Base-by-base conservation (phyloP, 2,797 vertebrate species). In the Periparus ater region DNA sequence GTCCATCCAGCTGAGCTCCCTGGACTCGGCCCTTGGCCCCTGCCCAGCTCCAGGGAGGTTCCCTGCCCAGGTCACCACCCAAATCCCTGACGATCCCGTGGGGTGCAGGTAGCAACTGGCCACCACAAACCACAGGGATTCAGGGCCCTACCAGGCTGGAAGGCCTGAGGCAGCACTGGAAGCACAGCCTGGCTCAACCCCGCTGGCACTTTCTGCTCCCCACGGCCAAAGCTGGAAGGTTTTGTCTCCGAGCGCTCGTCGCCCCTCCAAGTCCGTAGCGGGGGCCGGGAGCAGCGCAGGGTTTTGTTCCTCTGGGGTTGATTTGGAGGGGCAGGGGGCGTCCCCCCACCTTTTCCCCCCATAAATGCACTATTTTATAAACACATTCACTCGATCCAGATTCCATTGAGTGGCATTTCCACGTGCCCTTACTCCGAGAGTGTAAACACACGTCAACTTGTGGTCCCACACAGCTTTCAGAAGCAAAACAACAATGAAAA, bases 381-480 rank as follows among this genome's bases (percentile, higher is more conserved):
- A 95, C 78, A 96, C 93, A 65, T 96, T 96, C 88, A 89, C 63
- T 84, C 13, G 9, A 87, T 48, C n/a, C 75, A 62, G 89, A 58
- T 32, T 72, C 81, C 45, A 11, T 30, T 38, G 65, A 32, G 74
- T 18, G 25, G 57, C 63, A 11, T 90, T 87, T 89, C 91, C 40
- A 50, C 8, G 73, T 65, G 63, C 77, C 90, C 83, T 91, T 45
- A 85, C 79, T 94, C 81, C 22, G 17, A 79, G 89, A 90, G 91
- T 36, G 85, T 74, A 91, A 96, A 96, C 87, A 80, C 80, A 77
- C 8, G 3, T 16, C 76, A 73, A 20, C 26, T 83, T 93, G 85
- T 95, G 89, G 93, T 95, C 93, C 96, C 79, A 38, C 79, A 38
- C 42, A 77, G 50, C 80, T 90, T 93, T 88, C 57, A 38, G 62